These are phyloP conservation scores for Nomada hirtipes DNA, from an alignment of 2,888 invertebrate species.

Conservation along the genomic window DNA sequence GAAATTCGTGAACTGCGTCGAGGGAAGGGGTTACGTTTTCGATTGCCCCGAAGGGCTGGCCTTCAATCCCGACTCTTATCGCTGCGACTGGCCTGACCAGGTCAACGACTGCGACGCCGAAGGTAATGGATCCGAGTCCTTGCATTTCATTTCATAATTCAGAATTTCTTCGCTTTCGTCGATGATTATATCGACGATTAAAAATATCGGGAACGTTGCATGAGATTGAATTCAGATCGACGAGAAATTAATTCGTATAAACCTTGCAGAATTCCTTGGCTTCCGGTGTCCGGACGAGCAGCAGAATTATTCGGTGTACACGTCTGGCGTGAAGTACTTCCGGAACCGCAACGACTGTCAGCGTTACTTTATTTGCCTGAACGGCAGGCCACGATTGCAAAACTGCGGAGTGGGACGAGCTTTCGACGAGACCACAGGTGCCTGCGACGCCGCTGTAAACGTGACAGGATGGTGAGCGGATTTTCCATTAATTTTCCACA, in stretches of 20 bases:
- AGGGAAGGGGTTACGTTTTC: constrained; percentile 90
- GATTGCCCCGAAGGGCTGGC: constrained; percentile 94
- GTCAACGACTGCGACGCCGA: constrained; percentile 92
- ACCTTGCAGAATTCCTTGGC: constrained; percentile 88
- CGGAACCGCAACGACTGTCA: constrained; percentile 89
- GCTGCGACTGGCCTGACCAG: constrained; percentile 95
- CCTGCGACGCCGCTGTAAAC: constrained; percentile 92
- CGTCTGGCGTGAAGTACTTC: constrained; percentile 85
- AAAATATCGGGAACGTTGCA: background rate
- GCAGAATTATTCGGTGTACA: constrained; percentile 82
- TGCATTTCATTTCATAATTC: background rate
- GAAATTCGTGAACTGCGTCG: constrained; percentile 92
- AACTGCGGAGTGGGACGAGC: constrained; percentile 91
- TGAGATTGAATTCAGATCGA: background rate
- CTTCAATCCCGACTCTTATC: constrained; percentile 89
- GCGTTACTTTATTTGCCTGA: constrained; percentile 91
- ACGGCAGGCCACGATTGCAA: constrained; percentile 89
- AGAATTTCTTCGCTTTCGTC: background rate
- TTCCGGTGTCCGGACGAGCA: constrained; percentile 91
- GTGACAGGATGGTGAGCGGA: constrained; percentile 88
- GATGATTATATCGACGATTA: too few relatives aligned
- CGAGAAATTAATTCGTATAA: background rate
- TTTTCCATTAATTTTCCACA: background rate
- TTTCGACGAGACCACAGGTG: constrained; percentile 90
- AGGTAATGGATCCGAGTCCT: constrained; percentile 84